Evolutionary conservation across 2,888 invertebrate genomes (phyloP).

Genomic region (Volucella inanis): DNA sequence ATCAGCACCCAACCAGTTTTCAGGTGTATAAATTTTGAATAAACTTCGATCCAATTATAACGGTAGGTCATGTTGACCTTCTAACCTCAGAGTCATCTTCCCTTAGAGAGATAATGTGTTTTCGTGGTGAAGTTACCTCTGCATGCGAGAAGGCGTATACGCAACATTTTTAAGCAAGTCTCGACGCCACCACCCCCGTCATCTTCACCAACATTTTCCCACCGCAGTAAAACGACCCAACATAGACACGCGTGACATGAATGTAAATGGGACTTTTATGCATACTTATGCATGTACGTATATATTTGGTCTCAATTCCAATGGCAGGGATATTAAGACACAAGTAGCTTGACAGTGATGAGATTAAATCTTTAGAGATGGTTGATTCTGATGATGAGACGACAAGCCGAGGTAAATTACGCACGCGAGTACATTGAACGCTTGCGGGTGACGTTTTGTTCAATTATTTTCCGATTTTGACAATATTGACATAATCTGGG

Average conservation of each 20-base stretch:
- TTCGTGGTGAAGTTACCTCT: slow-evolving; percentile 14
- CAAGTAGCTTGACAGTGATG: slow-evolving; percentile 6
- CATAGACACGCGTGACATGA: slow-evolving; percentile 51
- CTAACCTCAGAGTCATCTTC: not conserved
- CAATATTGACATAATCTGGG: slow-evolving; percentile 12
- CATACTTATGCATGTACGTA: too few species aligned
- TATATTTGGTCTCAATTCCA: not conserved
- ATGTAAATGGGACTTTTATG: slow-evolving; percentile 12
- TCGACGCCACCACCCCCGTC: not conserved
- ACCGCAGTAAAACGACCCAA: slow-evolving; percentile 15
- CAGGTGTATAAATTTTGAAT: not conserved
- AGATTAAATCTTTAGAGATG: not conserved
- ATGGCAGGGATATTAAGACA: slow-evolving; percentile 1
- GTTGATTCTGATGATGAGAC: not conserved
- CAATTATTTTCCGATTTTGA: slow-evolving; percentile 36
- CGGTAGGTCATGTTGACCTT: slow-evolving; percentile 32
- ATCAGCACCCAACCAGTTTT: not conserved
- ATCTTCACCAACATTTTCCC: too few species aligned
- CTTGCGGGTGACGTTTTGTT: slow-evolving; percentile 6
- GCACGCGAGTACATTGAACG: slow-evolving; percentile 1
- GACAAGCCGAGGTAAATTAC: slow-evolving; percentile 8
- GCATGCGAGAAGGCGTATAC: slow-evolving; percentile 35
- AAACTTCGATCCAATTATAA: slow-evolving; percentile 22
- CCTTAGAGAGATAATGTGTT: slow-evolving; percentile 15
- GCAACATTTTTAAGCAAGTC: slow-evolving; percentile 19